A percentile compares a stretch with the other conserved stretches of the same genome.
These are phyloP conservation scores for Pachyrhynchus sulphureomaculatus DNA, from an alignment of 1,140 invertebrate species.

Conservation along the genomic window DNA sequence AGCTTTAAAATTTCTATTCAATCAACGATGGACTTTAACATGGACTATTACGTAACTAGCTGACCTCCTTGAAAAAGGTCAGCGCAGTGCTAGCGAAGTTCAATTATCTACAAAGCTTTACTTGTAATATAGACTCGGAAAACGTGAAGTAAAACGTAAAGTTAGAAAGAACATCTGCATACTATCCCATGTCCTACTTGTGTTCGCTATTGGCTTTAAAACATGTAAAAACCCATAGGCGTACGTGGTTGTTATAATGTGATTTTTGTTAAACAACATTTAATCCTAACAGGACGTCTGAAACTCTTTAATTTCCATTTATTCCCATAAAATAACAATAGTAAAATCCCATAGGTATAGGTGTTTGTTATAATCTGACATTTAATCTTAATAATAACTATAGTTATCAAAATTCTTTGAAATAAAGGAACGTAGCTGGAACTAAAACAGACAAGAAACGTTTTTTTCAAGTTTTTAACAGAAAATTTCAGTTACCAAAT, in stretches of 20 bases:
- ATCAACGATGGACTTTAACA: neutral
- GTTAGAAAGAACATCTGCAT: constrained; percentile 1
- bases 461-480: no score
- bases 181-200: constrained; percentile 3
- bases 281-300: no score
- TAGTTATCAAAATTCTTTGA: no score
- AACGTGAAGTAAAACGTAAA: neutral
- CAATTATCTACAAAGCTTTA: neutral
- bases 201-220: neutral
- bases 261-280: no score
- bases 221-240: neutral
- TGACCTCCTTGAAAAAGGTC: neutral
- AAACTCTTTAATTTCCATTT: no score
- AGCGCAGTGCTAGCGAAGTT: neutral
- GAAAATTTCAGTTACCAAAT: no score
- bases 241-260: neutral
- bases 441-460: no score
- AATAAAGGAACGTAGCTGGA: no score
- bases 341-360: no score
- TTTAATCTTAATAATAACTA: no score
- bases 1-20: neutral
- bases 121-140: neutral
- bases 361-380: no score
- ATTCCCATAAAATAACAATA: no score
- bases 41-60: neutral